Percentiles rank a stretch among this genome's conserved stretches.
These are phyloP conservation scores for Carduelis carduelis DNA, from an alignment of 2,797 vertebrate species.

Conservation along the genomic window DNA sequence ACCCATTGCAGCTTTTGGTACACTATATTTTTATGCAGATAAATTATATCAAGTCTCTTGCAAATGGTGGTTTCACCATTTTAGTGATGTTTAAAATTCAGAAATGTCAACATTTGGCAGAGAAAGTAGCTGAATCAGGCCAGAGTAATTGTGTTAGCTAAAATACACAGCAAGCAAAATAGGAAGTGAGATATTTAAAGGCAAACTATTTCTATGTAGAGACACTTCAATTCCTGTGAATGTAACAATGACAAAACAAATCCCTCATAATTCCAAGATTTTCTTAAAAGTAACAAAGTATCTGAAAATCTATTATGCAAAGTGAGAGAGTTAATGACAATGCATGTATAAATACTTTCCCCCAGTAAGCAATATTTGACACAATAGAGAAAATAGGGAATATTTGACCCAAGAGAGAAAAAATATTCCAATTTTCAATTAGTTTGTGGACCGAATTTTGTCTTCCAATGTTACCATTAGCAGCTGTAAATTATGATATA, in stretches of 20 bases:
- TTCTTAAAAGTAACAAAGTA: neutral
- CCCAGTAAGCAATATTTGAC: neutral
- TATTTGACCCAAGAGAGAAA: neutral
- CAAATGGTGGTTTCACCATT: neutral
- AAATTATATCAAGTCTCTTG: neutral
- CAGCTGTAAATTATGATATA: neutral
- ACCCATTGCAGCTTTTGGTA: neutral
- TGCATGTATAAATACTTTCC: neutral
- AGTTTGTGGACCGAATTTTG: neutral
- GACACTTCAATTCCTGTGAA: neutral
- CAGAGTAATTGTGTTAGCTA: neutral
- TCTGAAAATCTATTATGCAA: neutral
- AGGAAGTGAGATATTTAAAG: neutral
- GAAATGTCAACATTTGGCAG: neutral
- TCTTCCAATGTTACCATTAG: neutral
- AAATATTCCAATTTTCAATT: neutral
- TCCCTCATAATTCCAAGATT: neutral
- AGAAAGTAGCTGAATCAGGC: slow-evolving; percentile 5
- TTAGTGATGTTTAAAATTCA: neutral
- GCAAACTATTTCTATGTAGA: neutral
- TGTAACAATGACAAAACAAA: neutral
- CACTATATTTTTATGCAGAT: neutral
- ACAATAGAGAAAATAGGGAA: neutral
- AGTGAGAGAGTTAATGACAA: neutral
- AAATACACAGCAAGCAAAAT: neutral